A percentile compares a stretch with the other conserved stretches of the same genome.
Evolutionary conservation across 23 tunicate species (phyloP).

Genomic region (Trididemnum nubilum): DNA sequence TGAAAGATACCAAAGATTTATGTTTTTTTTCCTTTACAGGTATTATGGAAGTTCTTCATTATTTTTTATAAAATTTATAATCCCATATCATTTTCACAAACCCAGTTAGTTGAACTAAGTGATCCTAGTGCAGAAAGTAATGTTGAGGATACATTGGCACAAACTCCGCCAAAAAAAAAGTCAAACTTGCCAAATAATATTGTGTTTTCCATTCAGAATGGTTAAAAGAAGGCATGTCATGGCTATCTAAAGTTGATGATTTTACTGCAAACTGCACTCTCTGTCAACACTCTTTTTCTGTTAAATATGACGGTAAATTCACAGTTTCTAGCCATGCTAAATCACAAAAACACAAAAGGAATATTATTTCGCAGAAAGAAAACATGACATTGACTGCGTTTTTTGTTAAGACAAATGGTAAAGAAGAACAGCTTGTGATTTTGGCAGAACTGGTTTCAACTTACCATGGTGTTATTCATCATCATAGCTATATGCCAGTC

Average conservation of each 20-base stretch:
- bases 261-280: too few relatives aligned
- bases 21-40: not conserved
- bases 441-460: conserved; percentile 21
- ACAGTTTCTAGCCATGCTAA: not conserved
- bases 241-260: too few relatives aligned
- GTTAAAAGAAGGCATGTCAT: too few relatives aligned
- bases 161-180: too few relatives aligned
- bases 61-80: not conserved
- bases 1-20: too few relatives aligned
- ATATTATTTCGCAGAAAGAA: not conserved
- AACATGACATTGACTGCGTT: not conserved
- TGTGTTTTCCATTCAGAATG: too few relatives aligned
- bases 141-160: too few relatives aligned
- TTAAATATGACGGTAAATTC: not conserved
- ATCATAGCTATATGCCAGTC: conserved; percentile 7
- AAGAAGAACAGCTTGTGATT: conserved; percentile 23
- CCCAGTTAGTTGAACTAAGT: too few relatives aligned
- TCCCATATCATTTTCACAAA: not conserved
- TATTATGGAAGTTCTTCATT: not conserved
- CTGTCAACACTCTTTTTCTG: too few relatives aligned
- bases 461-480: conserved; percentile 20
- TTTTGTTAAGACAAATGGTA: not conserved
- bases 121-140: too few relatives aligned
- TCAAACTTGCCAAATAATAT: too few relatives aligned
- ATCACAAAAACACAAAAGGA: not conserved